Base-by-base conservation (phyloP, 2,888 invertebrate genomes). In the Dendrolimus houi region DNA sequence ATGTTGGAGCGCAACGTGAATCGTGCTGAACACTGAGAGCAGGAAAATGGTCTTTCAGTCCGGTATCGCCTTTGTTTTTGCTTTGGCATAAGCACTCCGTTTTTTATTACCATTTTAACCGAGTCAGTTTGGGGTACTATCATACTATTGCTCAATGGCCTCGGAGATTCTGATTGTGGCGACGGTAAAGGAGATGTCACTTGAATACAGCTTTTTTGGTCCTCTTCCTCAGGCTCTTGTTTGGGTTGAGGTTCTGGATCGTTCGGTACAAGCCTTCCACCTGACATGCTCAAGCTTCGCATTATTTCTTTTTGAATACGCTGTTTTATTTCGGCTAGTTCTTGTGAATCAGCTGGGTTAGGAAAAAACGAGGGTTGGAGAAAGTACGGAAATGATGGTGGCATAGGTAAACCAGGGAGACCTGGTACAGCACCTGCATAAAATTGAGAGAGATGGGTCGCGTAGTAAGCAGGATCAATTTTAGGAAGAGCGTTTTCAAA, bases 1-100 rank as follows among this genome's bases (percentile, higher is more conserved):
- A 98, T 98, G 71, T 98, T 98, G 9, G 97, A 97, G n/a, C 97
- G 92, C 10, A 98, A 86, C 0, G 98, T 98, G 73, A 98, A 98
- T 57, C 96, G 92, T 0, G 97, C 97, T 0, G 96, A 95, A 81
- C 98, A 98, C 74, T 97, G 96, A 59, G 96, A 96, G 79, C 98
- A 98, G 0, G 95, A 95, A 81, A 97, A 98, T 0, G 97, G 97
- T 41, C 97, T 91, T 77, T 98, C 97, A 29, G 97, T 97, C 60
- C 97, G 92, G 75, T 97, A 97, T 53, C 97, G 93, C 56, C 97
- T 88, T 80, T 97, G 97, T 71, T 97, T 97, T 73, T 97, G 97
- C 71, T 97, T 97, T 1, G 97, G 97, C 94, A 97, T 96, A 2
- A 97, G 86, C 0, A 97, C 94, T 0, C 97, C 97, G 71, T 97